Percentiles rank a stretch among this genome's conserved stretches.
Conservation (phyloP, 92 coral and sea anemone species). For the Porites divaricata region DNA sequence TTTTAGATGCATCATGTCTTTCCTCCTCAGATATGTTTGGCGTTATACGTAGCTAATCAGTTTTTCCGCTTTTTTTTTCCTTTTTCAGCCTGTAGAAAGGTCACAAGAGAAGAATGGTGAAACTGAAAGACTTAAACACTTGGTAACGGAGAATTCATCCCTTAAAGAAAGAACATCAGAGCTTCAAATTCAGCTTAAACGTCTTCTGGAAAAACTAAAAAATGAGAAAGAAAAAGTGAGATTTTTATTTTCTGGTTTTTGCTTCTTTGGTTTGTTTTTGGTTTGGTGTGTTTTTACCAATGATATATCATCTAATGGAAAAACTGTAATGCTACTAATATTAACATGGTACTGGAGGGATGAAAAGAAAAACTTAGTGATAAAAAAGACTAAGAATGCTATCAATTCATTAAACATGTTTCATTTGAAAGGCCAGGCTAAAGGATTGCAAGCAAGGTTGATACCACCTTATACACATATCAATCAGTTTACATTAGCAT, state of each 20-base stretch:
- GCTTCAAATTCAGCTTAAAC: constrained; percentile 47
- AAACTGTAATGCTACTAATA: too few relatives aligned
- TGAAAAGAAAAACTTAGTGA: too few relatives aligned
- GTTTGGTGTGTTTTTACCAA: too few relatives aligned
- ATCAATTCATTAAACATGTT: too few relatives aligned
- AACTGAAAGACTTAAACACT: constrained; percentile 54
- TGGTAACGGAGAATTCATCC: constrained; percentile 65
- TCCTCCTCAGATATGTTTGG: not conserved
- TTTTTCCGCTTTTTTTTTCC: not conserved
- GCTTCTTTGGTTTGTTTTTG: too few relatives aligned
- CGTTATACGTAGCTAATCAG: not conserved
- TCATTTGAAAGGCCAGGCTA: too few relatives aligned
- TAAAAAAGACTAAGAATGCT: too few relatives aligned
- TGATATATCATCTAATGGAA: not conserved
- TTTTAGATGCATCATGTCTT: not conserved
- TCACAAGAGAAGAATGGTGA: constrained; percentile 47
- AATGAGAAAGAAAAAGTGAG: constrained; percentile 71
- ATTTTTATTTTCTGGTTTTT: too few relatives aligned
- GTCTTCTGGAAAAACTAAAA: constrained; percentile 59
- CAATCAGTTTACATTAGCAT: too few relatives aligned
- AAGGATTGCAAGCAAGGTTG: too few relatives aligned
- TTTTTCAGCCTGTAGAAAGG: constrained; percentile 23
- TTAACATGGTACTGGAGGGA: too few relatives aligned
- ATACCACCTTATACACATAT: too few relatives aligned
- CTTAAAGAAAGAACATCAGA: constrained; percentile 32